Evolutionary conservation across 2,888 invertebrate species (phyloP).

Genomic region (Platerodrilus igneus): DNA sequence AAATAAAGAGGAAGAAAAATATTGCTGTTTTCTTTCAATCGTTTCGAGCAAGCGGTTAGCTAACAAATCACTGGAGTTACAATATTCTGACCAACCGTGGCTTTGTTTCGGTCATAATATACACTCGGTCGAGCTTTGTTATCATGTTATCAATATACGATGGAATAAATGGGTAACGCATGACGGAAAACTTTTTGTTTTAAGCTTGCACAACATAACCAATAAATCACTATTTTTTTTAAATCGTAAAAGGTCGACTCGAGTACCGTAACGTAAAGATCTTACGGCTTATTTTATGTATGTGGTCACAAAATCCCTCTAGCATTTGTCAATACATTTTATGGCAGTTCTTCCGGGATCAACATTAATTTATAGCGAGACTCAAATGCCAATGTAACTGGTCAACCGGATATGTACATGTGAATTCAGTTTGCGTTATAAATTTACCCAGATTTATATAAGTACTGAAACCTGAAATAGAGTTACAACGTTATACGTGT

Average conservation of each 20-base stretch:
- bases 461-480: slow-evolving; percentile 11
- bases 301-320: slow-evolving; percentile 28
- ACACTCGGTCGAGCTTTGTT: slow-evolving; percentile 22
- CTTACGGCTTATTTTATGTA: slow-evolving; percentile 30
- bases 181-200: too few relatives aligned
- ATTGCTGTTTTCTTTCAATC: slow-evolving; percentile 37
- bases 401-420: slow-evolving; percentile 24
- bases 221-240: too few relatives aligned
- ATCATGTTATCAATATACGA: too few relatives aligned
- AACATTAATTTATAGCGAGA: slow-evolving; percentile 23
- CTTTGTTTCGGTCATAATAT: slow-evolving; percentile 21
- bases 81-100: slow-evolving; percentile 28
- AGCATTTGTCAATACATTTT: slow-evolving; percentile 36
- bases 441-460: slow-evolving; percentile 20
- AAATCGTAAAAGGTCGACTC: too few relatives aligned
- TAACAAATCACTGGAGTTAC: slow-evolving; percentile 36
- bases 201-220: too few relatives aligned
- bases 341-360: slow-evolving; percentile 31
- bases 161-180: too few relatives aligned
- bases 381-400: slow-evolving; percentile 21
- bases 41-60: slow-evolving; percentile 35
- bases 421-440: slow-evolving; percentile 22
- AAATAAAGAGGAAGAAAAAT: slow-evolving; percentile 35
- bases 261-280: too few relatives aligned
- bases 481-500: too few relatives aligned